Conservation (phyloP, 2,888 invertebrate genomes). For the Mythimna pallens region DNA sequence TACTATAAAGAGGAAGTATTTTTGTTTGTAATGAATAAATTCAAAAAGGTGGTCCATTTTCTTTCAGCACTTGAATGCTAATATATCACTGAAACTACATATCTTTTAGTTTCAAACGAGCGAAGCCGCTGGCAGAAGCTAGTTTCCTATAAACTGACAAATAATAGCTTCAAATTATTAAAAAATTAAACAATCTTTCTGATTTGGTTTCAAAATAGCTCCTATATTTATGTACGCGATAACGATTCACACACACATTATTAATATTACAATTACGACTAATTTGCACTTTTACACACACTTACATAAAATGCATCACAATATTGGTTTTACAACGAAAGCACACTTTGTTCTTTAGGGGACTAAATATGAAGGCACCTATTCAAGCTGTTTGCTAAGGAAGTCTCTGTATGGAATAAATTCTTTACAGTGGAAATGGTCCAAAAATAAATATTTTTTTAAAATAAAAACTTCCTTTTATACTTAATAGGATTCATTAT, state of each 20-base stretch:
- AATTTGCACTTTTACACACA: constrained; percentile 63
- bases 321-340: constrained; percentile 44
- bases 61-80: too few species aligned
- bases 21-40: too few species aligned
- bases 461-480: constrained; percentile 14
- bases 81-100: too few species aligned
- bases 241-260: constrained; percentile 38
- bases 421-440: constrained; percentile 34
- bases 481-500: constrained; percentile 16
- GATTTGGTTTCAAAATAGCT: constrained; percentile 5
- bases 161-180: not conserved
- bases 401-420: constrained; percentile 55
- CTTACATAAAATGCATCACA: constrained; percentile 57
- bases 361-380: constrained; percentile 49
- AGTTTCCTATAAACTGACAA: too few species aligned
- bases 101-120: too few species aligned
- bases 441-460: constrained; percentile 34
- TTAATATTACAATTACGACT: constrained; percentile 57
- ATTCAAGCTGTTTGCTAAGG: constrained; percentile 27
- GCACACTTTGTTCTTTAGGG: constrained; percentile 58
- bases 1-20: too few species aligned
- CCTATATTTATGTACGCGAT: constrained; percentile 54
- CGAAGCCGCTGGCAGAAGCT: too few species aligned
- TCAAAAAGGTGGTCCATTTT: too few species aligned
- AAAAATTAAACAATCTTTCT: not conserved